Conservation (phyloP, 2,797 vertebrate genomes). For the Malacoraja senta region DNA sequence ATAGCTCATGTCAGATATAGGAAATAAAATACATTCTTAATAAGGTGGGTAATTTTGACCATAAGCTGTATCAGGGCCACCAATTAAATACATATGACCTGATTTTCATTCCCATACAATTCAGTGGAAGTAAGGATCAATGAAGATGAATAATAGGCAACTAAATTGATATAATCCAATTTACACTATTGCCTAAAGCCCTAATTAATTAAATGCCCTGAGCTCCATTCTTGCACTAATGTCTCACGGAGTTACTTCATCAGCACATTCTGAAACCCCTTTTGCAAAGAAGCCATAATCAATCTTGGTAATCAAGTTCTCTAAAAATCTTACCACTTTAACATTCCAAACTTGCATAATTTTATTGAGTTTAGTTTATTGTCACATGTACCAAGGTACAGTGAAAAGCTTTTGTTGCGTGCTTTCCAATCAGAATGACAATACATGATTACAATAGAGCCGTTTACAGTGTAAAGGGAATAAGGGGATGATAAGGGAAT, state of each 20-base stretch:
- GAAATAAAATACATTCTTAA: background rate
- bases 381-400: too few species aligned
- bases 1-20: background rate
- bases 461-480: too few species aligned
- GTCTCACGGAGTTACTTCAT: background rate
- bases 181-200: background rate
- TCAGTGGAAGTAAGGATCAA: background rate
- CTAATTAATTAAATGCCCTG: background rate
- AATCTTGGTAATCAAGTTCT: background rate
- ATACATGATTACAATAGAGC: too few species aligned
- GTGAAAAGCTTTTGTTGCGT: too few species aligned
- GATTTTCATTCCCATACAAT: background rate
- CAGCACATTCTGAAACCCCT: background rate
- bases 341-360: too few species aligned
- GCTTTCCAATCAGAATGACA: too few species aligned
- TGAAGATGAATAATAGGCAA: too few species aligned
- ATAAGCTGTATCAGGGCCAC: background rate
- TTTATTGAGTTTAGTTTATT: too few species aligned
- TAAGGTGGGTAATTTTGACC: background rate
- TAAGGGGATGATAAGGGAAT: too few species aligned
- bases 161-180: background rate
- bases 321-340: background rate
- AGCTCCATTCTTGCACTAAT: background rate
- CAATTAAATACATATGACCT: background rate
- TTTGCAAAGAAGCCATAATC: background rate